phyloP scores from a whole-genome alignment of 64 coral and sea anemone species.

The Exaiptasia diaphana region DNA sequence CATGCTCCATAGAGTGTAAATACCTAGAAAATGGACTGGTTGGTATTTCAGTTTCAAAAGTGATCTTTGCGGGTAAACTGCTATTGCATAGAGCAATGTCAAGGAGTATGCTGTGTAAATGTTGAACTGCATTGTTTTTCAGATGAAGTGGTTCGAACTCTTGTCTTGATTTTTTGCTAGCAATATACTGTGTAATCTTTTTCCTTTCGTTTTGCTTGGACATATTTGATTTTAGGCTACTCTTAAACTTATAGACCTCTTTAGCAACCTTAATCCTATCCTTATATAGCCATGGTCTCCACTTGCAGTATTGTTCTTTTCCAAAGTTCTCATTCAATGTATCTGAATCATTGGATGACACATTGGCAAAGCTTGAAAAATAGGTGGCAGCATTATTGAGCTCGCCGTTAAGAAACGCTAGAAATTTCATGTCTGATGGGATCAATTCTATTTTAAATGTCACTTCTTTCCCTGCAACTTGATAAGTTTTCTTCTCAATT shows the following conservation, averaged over 20 bases:
- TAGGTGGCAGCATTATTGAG: slow-evolving; percentile 67
- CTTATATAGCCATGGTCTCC: slow-evolving; percentile 14
- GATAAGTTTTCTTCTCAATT: slow-evolving; percentile 28
- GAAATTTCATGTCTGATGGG: slow-evolving; percentile 79
- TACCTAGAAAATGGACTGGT: slow-evolving; percentile 49
- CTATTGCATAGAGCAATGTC: slow-evolving; percentile 26
- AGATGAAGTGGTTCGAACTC: slow-evolving; percentile 61
- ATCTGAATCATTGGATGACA: slow-evolving; percentile 9
- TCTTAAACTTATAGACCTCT: slow-evolving; percentile 26
- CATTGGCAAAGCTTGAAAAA: slow-evolving; percentile 70
- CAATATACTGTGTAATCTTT: slow-evolving; percentile 59
- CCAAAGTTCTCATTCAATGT: neutral
- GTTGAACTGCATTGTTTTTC: slow-evolving; percentile 50
- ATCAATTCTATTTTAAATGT: slow-evolving; percentile 40
- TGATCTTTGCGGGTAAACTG: slow-evolving; percentile 23
- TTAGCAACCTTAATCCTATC: slow-evolving; percentile 28
- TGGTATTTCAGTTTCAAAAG: slow-evolving; percentile 43
- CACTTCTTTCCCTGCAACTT: slow-evolving; percentile 6
- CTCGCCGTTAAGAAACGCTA: slow-evolving; percentile 59
- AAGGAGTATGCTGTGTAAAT: neutral
- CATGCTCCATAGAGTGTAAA: slow-evolving; percentile 37
- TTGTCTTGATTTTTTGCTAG: slow-evolving; percentile 62
- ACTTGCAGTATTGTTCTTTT: neutral
- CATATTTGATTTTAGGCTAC: neutral
- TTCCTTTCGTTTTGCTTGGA: slow-evolving; percentile 42